Evolutionary conservation across 2,888 invertebrate species (phyloP), one percentile per base, ranked within the genome.

Genomic region (Luffia ferchaultella): DNA sequence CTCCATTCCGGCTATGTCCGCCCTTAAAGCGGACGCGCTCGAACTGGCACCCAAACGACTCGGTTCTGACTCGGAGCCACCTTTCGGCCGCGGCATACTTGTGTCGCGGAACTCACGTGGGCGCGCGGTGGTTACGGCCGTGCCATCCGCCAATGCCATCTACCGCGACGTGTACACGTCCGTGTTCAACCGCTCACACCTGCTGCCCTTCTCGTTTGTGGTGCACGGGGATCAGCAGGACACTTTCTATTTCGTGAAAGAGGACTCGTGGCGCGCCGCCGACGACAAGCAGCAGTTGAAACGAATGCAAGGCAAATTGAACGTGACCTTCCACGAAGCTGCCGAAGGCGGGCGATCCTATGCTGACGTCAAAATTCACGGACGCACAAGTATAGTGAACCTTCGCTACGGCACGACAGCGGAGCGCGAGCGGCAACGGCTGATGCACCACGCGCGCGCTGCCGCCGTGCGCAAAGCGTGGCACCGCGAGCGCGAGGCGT

Each of bases 361-460:
- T 61, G 87, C 92, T 54, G 94, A 95, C 71, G 93, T 97, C 7
- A 93, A 95, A 73, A 95, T 98, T 59, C 96, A 96, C 67, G 94
- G 96, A 1, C 87, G 90, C 43, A 94, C 95, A 68, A 95, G 95
- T 56, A 92, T 96, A 46, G 91, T 98, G 57, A 97, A 97, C 70
- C 82, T 98, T 56, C 88, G 97, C n/a, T 97, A 97, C 67, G 98
- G 98, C 44, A 96, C 97, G 16, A 95, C 92, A 2, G 89, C 93
- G 9, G 94, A 94, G 59, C 91, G 95, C 60, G 97, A 98, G 73
- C 90, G 93, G 59, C 93, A 94, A 66, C 86, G 97, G 42, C 85
- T 97, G 52, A 82, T 97, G 67, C 95, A 95, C 65, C 97, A 97
- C 71, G 97, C 97, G 46, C 95, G 93, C 64, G 78, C 91, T 5